Base-by-base conservation (phyloP, 2,113 vertebrate genomes). In the Oryzias melastigma region DNA sequence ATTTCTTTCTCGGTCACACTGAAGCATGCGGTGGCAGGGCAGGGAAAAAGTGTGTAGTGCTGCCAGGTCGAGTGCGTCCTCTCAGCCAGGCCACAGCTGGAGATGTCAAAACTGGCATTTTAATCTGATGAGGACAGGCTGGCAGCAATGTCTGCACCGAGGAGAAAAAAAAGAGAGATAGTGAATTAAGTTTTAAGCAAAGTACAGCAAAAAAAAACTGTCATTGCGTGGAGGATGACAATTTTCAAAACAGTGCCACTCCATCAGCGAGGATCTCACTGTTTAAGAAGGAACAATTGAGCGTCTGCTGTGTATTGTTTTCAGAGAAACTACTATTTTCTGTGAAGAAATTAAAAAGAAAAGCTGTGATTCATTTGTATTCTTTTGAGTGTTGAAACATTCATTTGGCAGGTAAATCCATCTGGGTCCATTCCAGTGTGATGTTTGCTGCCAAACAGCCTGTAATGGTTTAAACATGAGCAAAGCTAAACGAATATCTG, bases 381-480 rank as follows among this genome's bases (percentile, higher is more conserved):
- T 63, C n/a, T 5, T 58, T 25, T 58, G 42, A n/a, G 16, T 52
- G 53, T 7, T 44, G 48, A 62, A 53, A 40, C 15, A 5, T 58
- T 69, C 1, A 61, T 63, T 74, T 83, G 66, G 71, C 70, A 74
- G 51, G 14, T 46, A 2, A 19, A 44, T 62, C 44, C 1, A 3
- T 63, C 50, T 65, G 59, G 48, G 52, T 63, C 29, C 20, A 59
- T 48, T 13, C 24, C 46, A 81, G 17, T 17, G 57, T 51, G 55
- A 22, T 47, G 46, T 58, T 45, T 60, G 15, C 52, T 80, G 69
- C 75, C 74, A 77, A 68, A 71, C 54, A 68, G 66, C 22, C 35
- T 77, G 42, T 61, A 20, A 46, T 62, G 54, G 44, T 55, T 80
- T 52, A 66, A 58, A 65, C 52, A 63, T 48, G 59, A 46, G 17